These are phyloP conservation scores for Drosophila truncata DNA, from an alignment of 1,140 invertebrate species.

Conservation along the genomic window DNA sequence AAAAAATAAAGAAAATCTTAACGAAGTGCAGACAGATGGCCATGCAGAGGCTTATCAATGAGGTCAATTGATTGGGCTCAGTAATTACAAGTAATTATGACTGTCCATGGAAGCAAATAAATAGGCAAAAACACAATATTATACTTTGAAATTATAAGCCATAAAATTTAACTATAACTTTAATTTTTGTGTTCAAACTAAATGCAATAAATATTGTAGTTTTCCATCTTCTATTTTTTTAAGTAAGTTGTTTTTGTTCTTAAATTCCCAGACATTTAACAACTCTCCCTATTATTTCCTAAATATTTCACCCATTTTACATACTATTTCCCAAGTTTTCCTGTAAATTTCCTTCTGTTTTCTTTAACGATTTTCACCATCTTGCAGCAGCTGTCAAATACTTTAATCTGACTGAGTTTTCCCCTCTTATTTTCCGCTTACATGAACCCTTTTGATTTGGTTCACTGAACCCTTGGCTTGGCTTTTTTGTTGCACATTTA, in stretches of 20 bases:
- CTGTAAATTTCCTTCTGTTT: background rate
- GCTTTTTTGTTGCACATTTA: constrained; percentile 51
- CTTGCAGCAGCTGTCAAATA: constrained; percentile 7
- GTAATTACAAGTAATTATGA: constrained; percentile 6
- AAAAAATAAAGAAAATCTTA: background rate
- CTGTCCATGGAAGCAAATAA: background rate
- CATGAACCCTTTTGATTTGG: constrained; percentile 38
- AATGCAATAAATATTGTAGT: too few relatives aligned
- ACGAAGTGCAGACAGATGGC: constrained; percentile 15
- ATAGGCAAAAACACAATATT: background rate
- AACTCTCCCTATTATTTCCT: background rate
- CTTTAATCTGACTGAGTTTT: constrained; percentile 35
- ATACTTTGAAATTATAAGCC: too few relatives aligned
- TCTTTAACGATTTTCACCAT: background rate
- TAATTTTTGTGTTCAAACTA: background rate
- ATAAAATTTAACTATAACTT: too few relatives aligned
- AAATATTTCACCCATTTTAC: background rate
- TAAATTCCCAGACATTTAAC: background rate
- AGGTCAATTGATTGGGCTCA: constrained; percentile 40
- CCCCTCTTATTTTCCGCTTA: constrained; percentile 4
- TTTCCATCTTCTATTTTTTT: background rate
- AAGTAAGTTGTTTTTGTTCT: background rate
- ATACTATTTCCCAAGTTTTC: background rate
- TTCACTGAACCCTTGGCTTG: constrained; percentile 47
- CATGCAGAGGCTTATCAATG: constrained; percentile 52